These are phyloP conservation scores for Oreotragus oreotragus DNA, from an alignment of 2,113 vertebrate species.

Conservation along the genomic window DNA sequence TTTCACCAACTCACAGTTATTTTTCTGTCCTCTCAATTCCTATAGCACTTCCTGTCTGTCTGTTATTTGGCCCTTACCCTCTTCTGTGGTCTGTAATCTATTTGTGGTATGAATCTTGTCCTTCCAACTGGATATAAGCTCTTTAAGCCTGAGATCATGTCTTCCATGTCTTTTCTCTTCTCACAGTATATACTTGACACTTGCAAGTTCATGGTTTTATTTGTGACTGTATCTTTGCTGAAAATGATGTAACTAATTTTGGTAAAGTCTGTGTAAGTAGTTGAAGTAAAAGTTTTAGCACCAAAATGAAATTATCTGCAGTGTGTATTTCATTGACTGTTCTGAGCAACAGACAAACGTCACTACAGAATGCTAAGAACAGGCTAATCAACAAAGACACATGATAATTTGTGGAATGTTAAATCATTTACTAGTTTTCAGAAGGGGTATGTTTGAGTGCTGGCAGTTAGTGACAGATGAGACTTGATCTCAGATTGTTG, in stretches of 20 bases:
- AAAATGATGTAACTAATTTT: not conserved
- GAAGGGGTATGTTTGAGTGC: not conserved
- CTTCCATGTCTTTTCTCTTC: not conserved
- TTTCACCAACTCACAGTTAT: not conserved
- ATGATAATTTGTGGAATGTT: not conserved
- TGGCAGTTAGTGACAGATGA: not conserved
- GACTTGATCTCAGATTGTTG: not conserved
- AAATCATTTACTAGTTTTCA: not conserved
- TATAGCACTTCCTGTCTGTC: not conserved
- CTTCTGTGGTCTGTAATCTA: not conserved
- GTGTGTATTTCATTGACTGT: not conserved
- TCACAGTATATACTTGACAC: not conserved
- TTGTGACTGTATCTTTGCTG: not conserved
- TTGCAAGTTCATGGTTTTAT: not conserved
- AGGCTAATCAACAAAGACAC: not conserved
- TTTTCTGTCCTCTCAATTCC: not conserved
- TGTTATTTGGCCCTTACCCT: not conserved
- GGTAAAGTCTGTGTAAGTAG: not conserved
- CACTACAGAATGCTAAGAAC: not conserved
- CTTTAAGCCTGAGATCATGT: not conserved
- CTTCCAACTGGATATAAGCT: not conserved
- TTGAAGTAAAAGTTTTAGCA: not conserved
- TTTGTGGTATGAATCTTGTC: not conserved
- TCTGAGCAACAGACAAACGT: not conserved
- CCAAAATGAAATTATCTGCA: not conserved